A percentile compares a stretch with the other conserved stretches of the same genome.
These are phyloP conservation scores for Fulica atra DNA, from an alignment of 2,113 vertebrate species.

Conservation along the genomic window DNA sequence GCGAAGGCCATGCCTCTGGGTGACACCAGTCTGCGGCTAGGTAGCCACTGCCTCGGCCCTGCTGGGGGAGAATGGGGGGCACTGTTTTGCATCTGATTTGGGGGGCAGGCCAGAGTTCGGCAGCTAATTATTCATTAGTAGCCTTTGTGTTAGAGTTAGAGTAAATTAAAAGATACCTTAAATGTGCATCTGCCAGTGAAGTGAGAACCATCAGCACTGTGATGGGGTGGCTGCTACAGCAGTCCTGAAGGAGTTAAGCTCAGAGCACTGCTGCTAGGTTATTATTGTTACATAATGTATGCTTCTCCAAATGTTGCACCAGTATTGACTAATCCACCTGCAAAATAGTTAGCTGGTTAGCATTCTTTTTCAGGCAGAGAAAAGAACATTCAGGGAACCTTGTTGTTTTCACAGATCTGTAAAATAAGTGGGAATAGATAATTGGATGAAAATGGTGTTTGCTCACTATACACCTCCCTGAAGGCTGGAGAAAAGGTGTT, in stretches of 20 bases:
- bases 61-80: accelerated
- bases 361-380: not conserved
- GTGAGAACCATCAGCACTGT: accelerated
- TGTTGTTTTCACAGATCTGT: not conserved
- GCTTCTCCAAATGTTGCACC: not conserved
- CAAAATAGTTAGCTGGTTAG: not conserved
- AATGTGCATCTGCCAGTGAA: accelerated
- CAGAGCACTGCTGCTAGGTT: not conserved
- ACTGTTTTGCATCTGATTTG: accelerated
- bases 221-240: not conserved
- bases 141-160: not conserved
- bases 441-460: not conserved
- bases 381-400: not conserved
- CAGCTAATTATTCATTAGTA: no score
- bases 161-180: not conserved
- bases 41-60: accelerated
- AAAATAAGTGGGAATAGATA: not conserved
- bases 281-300: not conserved
- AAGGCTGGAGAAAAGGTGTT: not conserved
- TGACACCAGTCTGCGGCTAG: accelerated
- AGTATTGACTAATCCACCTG: not conserved
- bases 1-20: accelerated
- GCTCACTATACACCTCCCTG: accelerated
- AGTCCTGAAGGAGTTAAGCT: not conserved
- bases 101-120: accelerated